Base-by-base conservation (phyloP, 2,113 vertebrate genomes). In the Podocnemis expansa region DNA sequence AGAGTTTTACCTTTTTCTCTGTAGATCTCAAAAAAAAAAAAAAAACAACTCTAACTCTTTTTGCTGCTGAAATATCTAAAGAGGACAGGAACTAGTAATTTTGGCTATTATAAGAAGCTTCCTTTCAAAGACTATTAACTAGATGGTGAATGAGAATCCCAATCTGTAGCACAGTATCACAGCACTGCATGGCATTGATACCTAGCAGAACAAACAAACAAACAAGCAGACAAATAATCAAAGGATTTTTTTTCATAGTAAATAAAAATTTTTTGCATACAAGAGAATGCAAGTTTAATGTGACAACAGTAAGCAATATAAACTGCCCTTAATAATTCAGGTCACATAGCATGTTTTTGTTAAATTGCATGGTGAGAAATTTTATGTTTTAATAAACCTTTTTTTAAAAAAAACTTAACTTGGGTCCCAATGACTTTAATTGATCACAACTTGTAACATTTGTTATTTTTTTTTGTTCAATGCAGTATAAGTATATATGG, bases 151-250 rank as follows among this genome's bases (percentile, higher is more conserved):
- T 87, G 87, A 79, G 93, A 93, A 82, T 80, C 1, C 80, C 51
- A 70, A 85, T 81, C 11, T 4, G 1, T 1, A 91, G 41, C 54
- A 49, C 34, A 56, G 41, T 29, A 78, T 8, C 82, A 38, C 19
- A 86, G 2, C 12, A 52, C 47, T 88, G 5, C 54, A 95, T 89
- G 31, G 93, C 58, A 85, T 82, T 60, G 58, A 38, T 94, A 95
- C 92, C 21, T 47, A 24, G 7, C 78, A 22, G 96, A 90, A 85
- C 85, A 25, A 87, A 92, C n/a, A n/a, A n/a, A n/a, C n/a, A n/a
- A n/a, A n/a, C n/a, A n/a, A n/a, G n/a, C n/a, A n/a, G n/a, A 4
- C 38, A 73, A 31, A 31, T 89, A 70, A 63, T 70, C 43, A 88
- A 67, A 54, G 8, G 31, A 58, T 49, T 38, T 43, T 83, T 91